These are phyloP conservation scores for Anarhynchus alexandrinus DNA, from an alignment of 2,113 vertebrate genomes.

Conservation along the genomic window DNA sequence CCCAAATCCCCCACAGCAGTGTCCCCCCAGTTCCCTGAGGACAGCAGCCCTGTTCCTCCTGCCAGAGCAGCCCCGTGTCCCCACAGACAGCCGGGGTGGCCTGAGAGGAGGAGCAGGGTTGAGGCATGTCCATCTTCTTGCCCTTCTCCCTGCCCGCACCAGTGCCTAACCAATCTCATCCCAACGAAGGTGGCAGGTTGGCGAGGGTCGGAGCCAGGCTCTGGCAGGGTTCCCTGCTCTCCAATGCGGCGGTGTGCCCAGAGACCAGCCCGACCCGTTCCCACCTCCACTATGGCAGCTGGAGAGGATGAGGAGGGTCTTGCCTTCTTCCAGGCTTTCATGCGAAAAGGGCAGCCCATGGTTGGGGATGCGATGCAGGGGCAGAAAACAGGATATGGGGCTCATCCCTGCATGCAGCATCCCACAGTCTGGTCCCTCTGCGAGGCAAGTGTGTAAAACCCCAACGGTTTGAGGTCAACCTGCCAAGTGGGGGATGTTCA, in stretches of 20 bases:
- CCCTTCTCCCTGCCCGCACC: neutral
- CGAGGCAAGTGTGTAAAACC: neutral
- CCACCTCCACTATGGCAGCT: neutral
- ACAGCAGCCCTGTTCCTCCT: neutral
- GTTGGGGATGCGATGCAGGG: accelerated
- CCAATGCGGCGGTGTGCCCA: neutral
- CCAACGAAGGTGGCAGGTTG: neutral
- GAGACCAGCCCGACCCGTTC: neutral
- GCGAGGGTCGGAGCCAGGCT: neutral
- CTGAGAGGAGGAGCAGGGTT: neutral
- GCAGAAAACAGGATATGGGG: accelerated
- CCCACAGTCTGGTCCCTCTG: neutral
- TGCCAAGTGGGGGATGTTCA: neutral
- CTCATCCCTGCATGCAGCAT: neutral
- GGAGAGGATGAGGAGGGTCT: neutral
- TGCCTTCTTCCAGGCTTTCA: neutral
- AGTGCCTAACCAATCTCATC: neutral
- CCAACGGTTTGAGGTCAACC: neutral
- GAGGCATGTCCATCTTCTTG: neutral
- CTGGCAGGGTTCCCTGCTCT: neutral
- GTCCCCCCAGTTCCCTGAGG: neutral
- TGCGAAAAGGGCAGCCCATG: neutral
- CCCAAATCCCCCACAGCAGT: neutral
- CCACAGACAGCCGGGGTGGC: accelerated
- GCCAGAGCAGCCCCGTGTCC: neutral